A percentile compares a stretch with the other conserved stretches of the same genome.
Evolutionary conservation across 2,113 vertebrate species (phyloP).

Genomic region (Donacobius atricapilla): DNA sequence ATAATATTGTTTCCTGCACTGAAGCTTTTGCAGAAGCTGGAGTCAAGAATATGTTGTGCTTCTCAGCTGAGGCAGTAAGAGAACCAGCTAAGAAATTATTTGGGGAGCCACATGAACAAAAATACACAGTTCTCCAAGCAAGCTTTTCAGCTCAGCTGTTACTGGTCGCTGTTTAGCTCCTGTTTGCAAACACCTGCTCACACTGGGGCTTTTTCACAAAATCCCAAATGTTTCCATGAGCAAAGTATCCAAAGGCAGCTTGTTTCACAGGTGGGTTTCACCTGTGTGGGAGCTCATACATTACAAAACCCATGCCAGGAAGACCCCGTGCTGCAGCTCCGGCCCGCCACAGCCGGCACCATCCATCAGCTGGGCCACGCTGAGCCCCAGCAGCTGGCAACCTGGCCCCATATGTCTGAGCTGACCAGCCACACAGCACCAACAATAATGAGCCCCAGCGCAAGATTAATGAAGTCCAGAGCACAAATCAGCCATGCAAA

Average conservation of each 20-base stretch:
- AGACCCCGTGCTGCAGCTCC: neutral
- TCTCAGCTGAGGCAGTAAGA: neutral
- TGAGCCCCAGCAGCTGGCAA: slow-evolving; percentile 46
- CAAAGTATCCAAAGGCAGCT: neutral
- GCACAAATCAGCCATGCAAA: slow-evolving; percentile 21
- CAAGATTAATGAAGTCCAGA: slow-evolving; percentile 21
- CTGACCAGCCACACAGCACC: neutral
- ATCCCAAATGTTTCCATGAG: neutral
- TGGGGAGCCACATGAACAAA: neutral
- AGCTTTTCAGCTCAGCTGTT: neutral
- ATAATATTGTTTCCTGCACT: neutral
- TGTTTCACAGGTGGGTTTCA: slow-evolving; percentile 31
- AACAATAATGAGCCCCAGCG: neutral
- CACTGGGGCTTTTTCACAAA: neutral
- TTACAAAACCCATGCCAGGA: neutral
- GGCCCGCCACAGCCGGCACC: neutral
- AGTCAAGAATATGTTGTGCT: neutral
- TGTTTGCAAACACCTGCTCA: neutral
- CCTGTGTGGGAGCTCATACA: neutral
- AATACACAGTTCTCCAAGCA: neutral
- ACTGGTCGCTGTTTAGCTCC: neutral
- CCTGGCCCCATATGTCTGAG: neutral
- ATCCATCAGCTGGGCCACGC: slow-evolving; percentile 12
- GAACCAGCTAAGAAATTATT: neutral
- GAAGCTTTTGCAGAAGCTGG: neutral